Evolutionary conservation across 2,888 invertebrate genomes (phyloP).

Genomic region (Anoncus sp.): DNA sequence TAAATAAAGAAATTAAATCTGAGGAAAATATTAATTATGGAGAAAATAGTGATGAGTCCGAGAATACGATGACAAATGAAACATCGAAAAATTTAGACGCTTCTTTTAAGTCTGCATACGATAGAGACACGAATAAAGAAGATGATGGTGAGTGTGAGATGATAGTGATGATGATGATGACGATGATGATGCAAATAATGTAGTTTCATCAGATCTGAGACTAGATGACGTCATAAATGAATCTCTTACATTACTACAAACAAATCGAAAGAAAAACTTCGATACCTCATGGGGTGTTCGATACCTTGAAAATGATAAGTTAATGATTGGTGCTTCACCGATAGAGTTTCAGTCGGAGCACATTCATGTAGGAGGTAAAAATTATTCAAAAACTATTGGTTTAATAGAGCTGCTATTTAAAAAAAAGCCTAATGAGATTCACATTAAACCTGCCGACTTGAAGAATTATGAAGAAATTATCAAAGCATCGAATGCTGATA

Average conservation of each 20-base stretch:
- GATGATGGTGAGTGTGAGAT: background rate
- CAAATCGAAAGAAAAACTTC: slow-evolving; percentile 11
- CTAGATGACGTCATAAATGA: slow-evolving; percentile 8
- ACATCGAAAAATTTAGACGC: no score
- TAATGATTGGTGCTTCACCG: slow-evolving; percentile 43
- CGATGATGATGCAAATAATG: background rate
- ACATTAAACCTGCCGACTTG: background rate
- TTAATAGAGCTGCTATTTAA: slow-evolving; percentile 31
- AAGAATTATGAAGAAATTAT: slow-evolving; percentile 45
- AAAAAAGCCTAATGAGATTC: slow-evolving; percentile 1
- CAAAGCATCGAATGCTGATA: slow-evolving; percentile 46
- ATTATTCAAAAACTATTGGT: slow-evolving; percentile 42
- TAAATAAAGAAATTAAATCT: background rate
- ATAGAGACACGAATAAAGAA: background rate
- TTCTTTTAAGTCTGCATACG: no score
- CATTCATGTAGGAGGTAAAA: slow-evolving; percentile 24
- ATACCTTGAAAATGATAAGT: slow-evolving; percentile 21
- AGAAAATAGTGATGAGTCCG: background rate
- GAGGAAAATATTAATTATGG: slow-evolving; percentile 13
- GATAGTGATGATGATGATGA: background rate
- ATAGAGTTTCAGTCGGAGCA: slow-evolving; percentile 35
- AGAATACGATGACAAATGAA: no score
- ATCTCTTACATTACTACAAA: slow-evolving; percentile 28
- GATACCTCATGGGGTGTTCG: slow-evolving; percentile 46
- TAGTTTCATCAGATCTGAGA: background rate